Percentiles rank a stretch among this genome's conserved stretches.
Evolutionary conservation across 2,888 invertebrate species (phyloP).

Genomic region (Xylota segnis): DNA sequence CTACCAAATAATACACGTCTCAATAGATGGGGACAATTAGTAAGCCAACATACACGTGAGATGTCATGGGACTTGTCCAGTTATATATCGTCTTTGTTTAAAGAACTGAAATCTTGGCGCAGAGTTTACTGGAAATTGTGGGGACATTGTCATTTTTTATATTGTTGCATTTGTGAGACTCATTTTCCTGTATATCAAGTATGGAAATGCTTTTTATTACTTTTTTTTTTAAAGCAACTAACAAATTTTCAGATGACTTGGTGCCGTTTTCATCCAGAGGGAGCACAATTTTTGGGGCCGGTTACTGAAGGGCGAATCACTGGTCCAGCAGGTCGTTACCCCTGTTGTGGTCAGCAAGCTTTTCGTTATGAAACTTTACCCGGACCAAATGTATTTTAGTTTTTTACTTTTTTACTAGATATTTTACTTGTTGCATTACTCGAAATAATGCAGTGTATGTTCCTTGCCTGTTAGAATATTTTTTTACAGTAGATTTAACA

Average conservation of each 20-base stretch:
- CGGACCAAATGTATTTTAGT: constrained; percentile 81
- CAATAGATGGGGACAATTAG: constrained; percentile 89
- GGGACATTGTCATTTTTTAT: constrained; percentile 95
- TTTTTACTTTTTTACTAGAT: background rate
- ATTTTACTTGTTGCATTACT: background rate
- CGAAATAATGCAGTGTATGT: no score
- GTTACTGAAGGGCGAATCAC: constrained; percentile 86
- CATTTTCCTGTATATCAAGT: constrained; percentile 90
- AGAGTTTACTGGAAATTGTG: constrained; percentile 97
- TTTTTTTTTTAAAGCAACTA: background rate
- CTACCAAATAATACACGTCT: constrained; percentile 89
- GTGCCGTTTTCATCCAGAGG: constrained; percentile 93
- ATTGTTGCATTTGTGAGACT: constrained; percentile 91
- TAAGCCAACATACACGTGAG: constrained; percentile 90
- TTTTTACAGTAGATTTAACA: no score
- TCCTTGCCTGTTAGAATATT: background rate
- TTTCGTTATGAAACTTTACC: constrained; percentile 85
- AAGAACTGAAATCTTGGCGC: constrained; percentile 93
- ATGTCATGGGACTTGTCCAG: constrained; percentile 92
- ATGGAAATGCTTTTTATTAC: constrained; percentile 9
- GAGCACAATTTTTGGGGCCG: constrained; percentile 90
- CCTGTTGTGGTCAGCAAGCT: constrained; percentile 95
- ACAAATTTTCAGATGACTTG: constrained; percentile 87
- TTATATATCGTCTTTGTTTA: constrained; percentile 90
- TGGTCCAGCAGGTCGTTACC: constrained; percentile 91